These are phyloP conservation scores for Brachypodius melanocephalos DNA, from an alignment of 2,113 vertebrate species.

Conservation along the genomic window DNA sequence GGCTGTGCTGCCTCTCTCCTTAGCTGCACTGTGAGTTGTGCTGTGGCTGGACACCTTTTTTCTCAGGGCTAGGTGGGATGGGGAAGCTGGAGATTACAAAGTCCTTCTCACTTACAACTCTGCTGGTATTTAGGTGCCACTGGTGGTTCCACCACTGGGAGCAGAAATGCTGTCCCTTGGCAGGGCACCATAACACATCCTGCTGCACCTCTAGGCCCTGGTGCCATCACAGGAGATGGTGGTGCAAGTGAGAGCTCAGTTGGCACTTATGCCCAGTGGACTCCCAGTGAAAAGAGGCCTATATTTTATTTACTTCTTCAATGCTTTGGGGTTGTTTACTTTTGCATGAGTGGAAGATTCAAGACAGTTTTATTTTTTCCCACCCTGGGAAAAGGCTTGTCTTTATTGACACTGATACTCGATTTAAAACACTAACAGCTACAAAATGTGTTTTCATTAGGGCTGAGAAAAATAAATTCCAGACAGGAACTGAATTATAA, in stretches of 20 bases:
- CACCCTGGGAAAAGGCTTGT: background rate
- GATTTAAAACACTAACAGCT: background rate
- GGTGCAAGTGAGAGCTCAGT: background rate
- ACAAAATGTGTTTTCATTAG: background rate
- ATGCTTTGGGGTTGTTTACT: conserved; percentile 17
- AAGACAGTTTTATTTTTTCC: background rate
- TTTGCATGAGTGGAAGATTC: background rate
- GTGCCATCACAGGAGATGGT: background rate
- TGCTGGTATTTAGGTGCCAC: background rate
- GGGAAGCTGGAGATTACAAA: background rate
- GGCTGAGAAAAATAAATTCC: background rate
- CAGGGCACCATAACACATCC: background rate
- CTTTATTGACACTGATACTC: background rate
- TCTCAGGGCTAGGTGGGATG: background rate
- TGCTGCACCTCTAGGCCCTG: background rate
- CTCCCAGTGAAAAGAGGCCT: background rate
- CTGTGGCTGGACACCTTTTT: background rate
- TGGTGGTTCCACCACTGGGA: background rate
- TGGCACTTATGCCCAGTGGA: background rate
- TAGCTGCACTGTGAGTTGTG: background rate
- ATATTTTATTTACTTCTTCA: conserved; percentile 31
- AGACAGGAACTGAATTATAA: background rate
- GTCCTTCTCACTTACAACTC: background rate
- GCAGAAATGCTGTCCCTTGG: background rate
- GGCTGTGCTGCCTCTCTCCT: background rate